phyloP scores from a whole-genome alignment of 2,113 vertebrate species.

The Micronycteris hirsuta region DNA sequence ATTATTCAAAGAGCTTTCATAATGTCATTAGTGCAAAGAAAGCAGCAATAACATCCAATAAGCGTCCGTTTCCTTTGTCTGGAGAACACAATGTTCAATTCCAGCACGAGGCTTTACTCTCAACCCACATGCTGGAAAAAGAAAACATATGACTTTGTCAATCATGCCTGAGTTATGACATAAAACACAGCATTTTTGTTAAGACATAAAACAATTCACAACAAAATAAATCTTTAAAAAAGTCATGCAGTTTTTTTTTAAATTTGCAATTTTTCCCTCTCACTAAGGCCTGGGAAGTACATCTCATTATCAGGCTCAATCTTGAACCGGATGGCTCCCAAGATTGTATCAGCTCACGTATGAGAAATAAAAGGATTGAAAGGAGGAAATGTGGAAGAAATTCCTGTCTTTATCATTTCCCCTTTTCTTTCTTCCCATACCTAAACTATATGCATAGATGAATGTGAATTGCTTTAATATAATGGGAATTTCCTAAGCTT shows the following conservation, averaged over 20 bases:
- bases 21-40: conserved; percentile 58
- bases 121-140: neutral
- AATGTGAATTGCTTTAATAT: neutral
- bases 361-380: neutral
- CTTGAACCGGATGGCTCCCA: neutral
- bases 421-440: neutral
- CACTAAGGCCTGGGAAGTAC: neutral
- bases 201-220: neutral
- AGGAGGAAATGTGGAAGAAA: neutral
- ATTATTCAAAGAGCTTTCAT: conserved; percentile 58
- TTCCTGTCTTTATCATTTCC: neutral
- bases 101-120: conserved; percentile 51
- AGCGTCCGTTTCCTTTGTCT: conserved; percentile 66
- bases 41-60: conserved; percentile 61
- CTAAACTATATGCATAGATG: neutral
- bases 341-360: neutral
- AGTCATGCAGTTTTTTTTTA: neutral
- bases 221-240: neutral
- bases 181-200: neutral
- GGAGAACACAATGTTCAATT: conserved; percentile 60
- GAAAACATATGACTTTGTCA: conserved; percentile 8
- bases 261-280: neutral
- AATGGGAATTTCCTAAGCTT: neutral
- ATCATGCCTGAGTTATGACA: neutral
- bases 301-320: neutral